Conservation (phyloP, 2,797 vertebrate genomes). For the Sebastes hubbsi region DNA sequence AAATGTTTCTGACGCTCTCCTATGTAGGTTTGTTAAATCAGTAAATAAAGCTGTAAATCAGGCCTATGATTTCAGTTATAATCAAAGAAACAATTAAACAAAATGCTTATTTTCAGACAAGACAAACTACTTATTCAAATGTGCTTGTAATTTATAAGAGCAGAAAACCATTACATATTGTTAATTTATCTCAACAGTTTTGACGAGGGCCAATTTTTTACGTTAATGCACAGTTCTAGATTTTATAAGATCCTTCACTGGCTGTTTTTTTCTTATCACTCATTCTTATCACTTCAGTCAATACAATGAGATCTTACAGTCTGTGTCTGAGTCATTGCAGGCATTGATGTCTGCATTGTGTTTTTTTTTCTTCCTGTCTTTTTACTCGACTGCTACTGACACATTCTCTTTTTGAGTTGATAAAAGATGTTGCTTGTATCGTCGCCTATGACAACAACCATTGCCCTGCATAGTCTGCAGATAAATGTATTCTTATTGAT, state of each 20-base stretch:
- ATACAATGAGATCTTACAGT: background rate
- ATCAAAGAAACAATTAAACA: background rate
- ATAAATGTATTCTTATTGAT: background rate
- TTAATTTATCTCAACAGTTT: background rate
- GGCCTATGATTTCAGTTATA: background rate
- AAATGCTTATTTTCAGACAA: background rate
- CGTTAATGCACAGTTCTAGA: background rate
- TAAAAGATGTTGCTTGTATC: background rate
- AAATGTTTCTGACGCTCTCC: background rate
- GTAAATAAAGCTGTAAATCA: background rate
- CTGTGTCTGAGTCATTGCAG: slow-evolving; percentile 18
- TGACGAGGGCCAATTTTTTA: background rate
- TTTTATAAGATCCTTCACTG: background rate
- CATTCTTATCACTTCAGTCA: background rate
- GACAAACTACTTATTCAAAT: background rate
- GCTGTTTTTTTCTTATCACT: background rate
- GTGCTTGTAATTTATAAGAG: background rate
- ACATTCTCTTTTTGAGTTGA: background rate
- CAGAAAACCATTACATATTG: too few relatives aligned
- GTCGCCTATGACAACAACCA: background rate
- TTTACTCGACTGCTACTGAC: background rate
- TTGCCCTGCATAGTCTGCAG: background rate
- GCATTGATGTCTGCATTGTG: background rate
- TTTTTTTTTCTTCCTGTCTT: background rate
- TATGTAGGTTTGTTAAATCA: background rate